Percentiles rank a stretch among this genome's conserved stretches.
phyloP scores from a whole-genome alignment of 2,888 invertebrate species.

The Oscheius sp. region DNA sequence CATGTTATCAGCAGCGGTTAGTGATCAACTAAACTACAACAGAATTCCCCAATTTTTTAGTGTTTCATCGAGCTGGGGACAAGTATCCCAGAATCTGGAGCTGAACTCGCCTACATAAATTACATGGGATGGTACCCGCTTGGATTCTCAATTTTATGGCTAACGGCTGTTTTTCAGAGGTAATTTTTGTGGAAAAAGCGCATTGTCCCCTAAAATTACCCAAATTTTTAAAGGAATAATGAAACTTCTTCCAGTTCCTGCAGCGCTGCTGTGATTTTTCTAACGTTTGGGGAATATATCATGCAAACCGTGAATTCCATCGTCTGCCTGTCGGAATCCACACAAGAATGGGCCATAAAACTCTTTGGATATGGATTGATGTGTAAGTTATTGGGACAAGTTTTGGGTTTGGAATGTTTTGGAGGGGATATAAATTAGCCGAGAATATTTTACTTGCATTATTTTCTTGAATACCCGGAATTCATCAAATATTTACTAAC shows the following conservation, averaged over 20 bases:
- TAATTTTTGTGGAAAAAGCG: not conserved
- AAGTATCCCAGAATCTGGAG: slow-evolving; percentile 53
- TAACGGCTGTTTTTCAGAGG: slow-evolving; percentile 47
- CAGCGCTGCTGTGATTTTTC: slow-evolving; percentile 47
- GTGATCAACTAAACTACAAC: not conserved
- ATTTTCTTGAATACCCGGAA: no score
- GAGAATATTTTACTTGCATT: no score
- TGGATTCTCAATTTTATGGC: slow-evolving; percentile 54
- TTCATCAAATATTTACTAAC: no score
- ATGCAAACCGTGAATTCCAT: slow-evolving; percentile 51
- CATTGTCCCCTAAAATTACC: not conserved
- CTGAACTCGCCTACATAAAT: slow-evolving; percentile 54
- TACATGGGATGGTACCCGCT: slow-evolving; percentile 56
- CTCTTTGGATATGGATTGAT: slow-evolving; percentile 52
- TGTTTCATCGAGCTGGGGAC: slow-evolving; percentile 57
- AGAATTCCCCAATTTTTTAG: slow-evolving; percentile 33
- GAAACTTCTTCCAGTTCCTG: slow-evolving; percentile 39
- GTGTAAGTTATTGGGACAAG: no score
- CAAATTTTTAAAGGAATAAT: no score
- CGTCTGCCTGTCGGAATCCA: slow-evolving; percentile 36
- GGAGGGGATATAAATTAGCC: not conserved
- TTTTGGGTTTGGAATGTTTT: not conserved
- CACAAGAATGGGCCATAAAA: slow-evolving; percentile 37
- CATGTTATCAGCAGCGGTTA: slow-evolving; percentile 37
- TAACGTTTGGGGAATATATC: slow-evolving; percentile 55